Evolutionary conservation across 1,140 invertebrate species (phyloP), one percentile per base, ranked within the genome.

Genomic region (Drosophila grimshawi): DNA sequence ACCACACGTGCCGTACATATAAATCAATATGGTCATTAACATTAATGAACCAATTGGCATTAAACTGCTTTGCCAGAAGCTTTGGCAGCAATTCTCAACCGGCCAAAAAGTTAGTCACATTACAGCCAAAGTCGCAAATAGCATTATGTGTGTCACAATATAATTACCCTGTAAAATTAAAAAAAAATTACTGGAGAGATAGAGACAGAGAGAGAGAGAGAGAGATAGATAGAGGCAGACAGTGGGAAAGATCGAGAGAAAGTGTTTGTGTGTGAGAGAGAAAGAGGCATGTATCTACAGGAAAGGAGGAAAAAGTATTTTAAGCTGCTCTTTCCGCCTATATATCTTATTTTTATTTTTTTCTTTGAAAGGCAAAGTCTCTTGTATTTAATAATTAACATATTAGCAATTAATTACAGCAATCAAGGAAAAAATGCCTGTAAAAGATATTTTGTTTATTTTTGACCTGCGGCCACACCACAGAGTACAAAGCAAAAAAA

Each of bases 1-100:
- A 19, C 2, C 41, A 73, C 70, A 73, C 70, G 70, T 67, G 70
- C 70, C 70, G 48, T 49, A 60, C 63, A 73, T 73, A 67, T 73
- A 73, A 73, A 73, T 73, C 70, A 73, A 73, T 73, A 73, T 46
- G 56, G 56, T 73, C 70, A 73, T 73, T 73, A 73, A 73, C 70
- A 73, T 60, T 73, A 73, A 73, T 73, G 70, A 72, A 60, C 69
- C 69, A 39, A 56, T 46, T 55, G 53, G 62, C 63, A 66, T 72
- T 72, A 72, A 72, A 67, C 55, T 71, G 62, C 53, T 59, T 51
- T 11, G 69, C 62, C 55, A 45, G 45, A 11, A 57, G 53, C 53
- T 52, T 59, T 57, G 53, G 57, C 62, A 72, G 53, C 37, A 11
- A 27, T 35, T 4, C 52, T 39, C 29, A 35, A 43, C n/a, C 30